These are phyloP conservation scores for Clostera curtula DNA, from an alignment of 2,888 invertebrate species.

Conservation along the genomic window DNA sequence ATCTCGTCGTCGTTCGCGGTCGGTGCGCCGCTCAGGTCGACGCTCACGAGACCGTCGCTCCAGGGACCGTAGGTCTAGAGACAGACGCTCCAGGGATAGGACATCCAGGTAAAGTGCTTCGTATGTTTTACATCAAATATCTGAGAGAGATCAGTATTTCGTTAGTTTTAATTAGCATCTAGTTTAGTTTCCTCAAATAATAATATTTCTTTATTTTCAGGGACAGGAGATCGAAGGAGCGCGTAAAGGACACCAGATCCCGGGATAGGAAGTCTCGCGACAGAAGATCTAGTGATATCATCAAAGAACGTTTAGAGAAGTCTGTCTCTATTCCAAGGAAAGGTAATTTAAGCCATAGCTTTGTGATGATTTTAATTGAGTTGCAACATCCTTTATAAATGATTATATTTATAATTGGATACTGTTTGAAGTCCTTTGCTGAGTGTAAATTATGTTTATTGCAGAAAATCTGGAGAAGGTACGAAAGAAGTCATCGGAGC, in stretches of 20 bases:
- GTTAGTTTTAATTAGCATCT: neutral
- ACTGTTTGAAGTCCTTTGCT: no score
- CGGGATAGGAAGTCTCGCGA: slow-evolving; percentile 69
- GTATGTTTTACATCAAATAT: neutral
- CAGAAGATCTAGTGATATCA: slow-evolving; percentile 59
- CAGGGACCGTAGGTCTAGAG: slow-evolving; percentile 48
- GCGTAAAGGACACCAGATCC: slow-evolving; percentile 51
- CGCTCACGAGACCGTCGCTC: slow-evolving; percentile 58
- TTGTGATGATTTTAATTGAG: no score
- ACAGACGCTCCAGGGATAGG: slow-evolving; percentile 52
- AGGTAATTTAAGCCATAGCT: no score
- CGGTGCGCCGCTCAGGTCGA: slow-evolving; percentile 54
- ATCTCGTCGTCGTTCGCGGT: slow-evolving; percentile 54
- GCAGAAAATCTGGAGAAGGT: slow-evolving; percentile 56
- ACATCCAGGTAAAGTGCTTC: slow-evolving; percentile 54
- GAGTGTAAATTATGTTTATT: no score
- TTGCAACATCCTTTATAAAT: no score
- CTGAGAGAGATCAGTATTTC: no score
- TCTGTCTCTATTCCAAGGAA: slow-evolving; percentile 67
- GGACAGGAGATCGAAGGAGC: slow-evolving; percentile 65
- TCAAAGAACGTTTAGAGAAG: slow-evolving; percentile 64
- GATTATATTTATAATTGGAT: no score
- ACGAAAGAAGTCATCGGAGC: slow-evolving; percentile 53
- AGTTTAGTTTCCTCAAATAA: slow-evolving; percentile 2
- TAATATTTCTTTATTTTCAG: slow-evolving; percentile 21